A percentile compares a stretch with the other conserved stretches of the same genome.
Conservation (phyloP, 2,113 vertebrate genomes). For the Micronycteris hirsuta region DNA sequence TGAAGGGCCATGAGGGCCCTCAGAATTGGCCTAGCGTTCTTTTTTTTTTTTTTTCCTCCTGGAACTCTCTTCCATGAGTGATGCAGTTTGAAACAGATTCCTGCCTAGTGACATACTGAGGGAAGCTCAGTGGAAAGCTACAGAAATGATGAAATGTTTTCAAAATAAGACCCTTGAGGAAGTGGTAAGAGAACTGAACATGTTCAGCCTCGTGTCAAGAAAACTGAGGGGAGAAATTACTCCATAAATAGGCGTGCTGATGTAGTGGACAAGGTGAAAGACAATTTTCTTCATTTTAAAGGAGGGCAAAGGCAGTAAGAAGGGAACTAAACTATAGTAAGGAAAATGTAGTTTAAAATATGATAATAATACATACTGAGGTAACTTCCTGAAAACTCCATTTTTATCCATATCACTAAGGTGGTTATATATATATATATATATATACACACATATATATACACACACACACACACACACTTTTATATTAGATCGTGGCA, state of each 20-base stretch:
- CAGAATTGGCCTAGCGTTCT: not conserved
- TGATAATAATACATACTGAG: not conserved
- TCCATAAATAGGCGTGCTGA: not conserved
- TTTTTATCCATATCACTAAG: not conserved
- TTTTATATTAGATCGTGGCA: not conserved
- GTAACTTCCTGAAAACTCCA: not conserved
- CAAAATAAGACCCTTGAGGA: slow-evolving; percentile 51
- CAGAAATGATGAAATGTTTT: slow-evolving; percentile 56
- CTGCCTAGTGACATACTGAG: not conserved
- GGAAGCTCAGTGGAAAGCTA: slow-evolving; percentile 41
- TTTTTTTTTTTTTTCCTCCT: not conserved
- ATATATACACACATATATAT: not conserved
- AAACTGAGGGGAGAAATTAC: slow-evolving; percentile 28
- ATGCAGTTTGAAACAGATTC: slow-evolving; percentile 52
- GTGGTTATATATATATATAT: not conserved
- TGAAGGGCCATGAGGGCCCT: not conserved
- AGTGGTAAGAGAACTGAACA: slow-evolving; percentile 16
- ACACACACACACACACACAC: not conserved
- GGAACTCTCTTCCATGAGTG: not conserved
- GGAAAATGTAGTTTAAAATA: not conserved
- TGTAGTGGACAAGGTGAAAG: not conserved
- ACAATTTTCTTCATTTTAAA: not conserved
- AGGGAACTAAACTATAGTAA: not conserved
- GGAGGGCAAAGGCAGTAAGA: not conserved
- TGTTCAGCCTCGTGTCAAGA: slow-evolving; percentile 17